Base-by-base conservation (phyloP, 2,888 invertebrate genomes). In the Muschampia plurimacula region DNA sequence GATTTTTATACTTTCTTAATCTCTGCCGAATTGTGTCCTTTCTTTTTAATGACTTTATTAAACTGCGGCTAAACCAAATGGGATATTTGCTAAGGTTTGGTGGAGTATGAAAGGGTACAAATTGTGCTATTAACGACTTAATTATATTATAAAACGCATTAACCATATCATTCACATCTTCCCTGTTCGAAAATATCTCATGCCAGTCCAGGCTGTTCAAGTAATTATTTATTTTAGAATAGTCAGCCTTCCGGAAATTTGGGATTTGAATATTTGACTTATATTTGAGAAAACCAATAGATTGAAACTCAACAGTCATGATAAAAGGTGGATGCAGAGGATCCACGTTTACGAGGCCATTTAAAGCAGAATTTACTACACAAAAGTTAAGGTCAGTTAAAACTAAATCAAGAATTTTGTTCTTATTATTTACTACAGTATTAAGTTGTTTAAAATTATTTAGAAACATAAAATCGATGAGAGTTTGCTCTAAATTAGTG, bases 341-440 rank as follows among this genome's bases (percentile, higher is more conserved):
- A 10, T 44, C 44, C 10, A 44, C 44, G 44, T 44, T 44, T 9
- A 44, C 44, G 2, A 44, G 44, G 8, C 44, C 44, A 44, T 44
- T 9, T 44, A 44, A 44, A 44, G 44, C 44, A 44, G 44, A 44
- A 2, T 44, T 44, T 44, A 44, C 44, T 8, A 9, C 9, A 44
- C 44, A 44, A 44, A 10, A 44, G 44, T 44, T 44, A 44, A 44
- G 44, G 10, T 44, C 44, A 44, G 44, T 44, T 44, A 44, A 10
- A 28, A 59, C 32, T 32, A 59, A 32, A 32, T 59, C 59, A 9
- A 59, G 59, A 28, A 59, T 59, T 59, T 59, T 59, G 28, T 28
- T 28, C 6, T 28, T 5, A 9, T 22, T 28, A 5, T 59, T 32
- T 28, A 32, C 28, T 12, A 59, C 32, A 28, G 10, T 10, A 13